A percentile compares a stretch with the other conserved stretches of the same genome.
Evolutionary conservation across 1,140 invertebrate genomes (phyloP).

Genomic region (Drosophila sp.): DNA sequence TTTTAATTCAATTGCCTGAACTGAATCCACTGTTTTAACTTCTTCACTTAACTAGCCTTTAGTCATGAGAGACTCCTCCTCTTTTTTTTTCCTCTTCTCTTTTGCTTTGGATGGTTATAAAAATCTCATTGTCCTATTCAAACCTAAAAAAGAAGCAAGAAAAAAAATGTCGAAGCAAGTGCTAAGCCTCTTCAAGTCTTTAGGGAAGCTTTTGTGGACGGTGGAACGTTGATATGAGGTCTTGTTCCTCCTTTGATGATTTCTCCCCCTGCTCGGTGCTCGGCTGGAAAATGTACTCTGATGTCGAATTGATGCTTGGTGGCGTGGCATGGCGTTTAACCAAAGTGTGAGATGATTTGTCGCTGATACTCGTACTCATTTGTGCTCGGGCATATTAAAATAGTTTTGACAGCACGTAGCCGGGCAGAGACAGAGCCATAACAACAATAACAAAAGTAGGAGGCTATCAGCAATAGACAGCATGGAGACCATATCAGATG

Average conservation of each 20-base stretch:
- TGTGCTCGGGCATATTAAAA: slow-evolving; percentile 50
- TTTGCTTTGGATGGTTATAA: background rate
- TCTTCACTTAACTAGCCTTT: slow-evolving; percentile 8
- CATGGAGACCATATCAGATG: slow-evolving; percentile 9
- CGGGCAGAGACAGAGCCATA: slow-evolving; percentile 27
- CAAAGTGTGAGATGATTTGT: slow-evolving; percentile 4
- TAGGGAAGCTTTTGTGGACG: background rate
- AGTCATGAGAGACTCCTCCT: background rate
- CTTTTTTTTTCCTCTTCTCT: too few relatives aligned
- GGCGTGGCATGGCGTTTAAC: slow-evolving; percentile 11
- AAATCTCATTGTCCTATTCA: slow-evolving; percentile 36
- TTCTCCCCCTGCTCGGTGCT: background rate
- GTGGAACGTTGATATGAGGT: slow-evolving; percentile 5
- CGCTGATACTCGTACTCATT: slow-evolving; percentile 21
- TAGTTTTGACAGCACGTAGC: slow-evolving; percentile 57
- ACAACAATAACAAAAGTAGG: slow-evolving; percentile 10
- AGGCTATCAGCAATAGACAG: slow-evolving; percentile 26
- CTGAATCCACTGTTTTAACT: slow-evolving; percentile 1
- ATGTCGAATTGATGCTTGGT: slow-evolving; percentile 5
- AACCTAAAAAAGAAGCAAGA: slow-evolving; percentile 18
- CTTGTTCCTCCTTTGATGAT: slow-evolving; percentile 20
- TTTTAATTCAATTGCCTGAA: background rate
- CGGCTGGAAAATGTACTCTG: slow-evolving; percentile 12
- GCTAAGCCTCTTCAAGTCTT: slow-evolving; percentile 6
- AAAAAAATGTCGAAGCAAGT: slow-evolving; percentile 5